Percentiles rank a stretch among this genome's conserved stretches.
phyloP scores from a whole-genome alignment of 2,888 invertebrate genomes.

The Andrena hattorfiana region DNA sequence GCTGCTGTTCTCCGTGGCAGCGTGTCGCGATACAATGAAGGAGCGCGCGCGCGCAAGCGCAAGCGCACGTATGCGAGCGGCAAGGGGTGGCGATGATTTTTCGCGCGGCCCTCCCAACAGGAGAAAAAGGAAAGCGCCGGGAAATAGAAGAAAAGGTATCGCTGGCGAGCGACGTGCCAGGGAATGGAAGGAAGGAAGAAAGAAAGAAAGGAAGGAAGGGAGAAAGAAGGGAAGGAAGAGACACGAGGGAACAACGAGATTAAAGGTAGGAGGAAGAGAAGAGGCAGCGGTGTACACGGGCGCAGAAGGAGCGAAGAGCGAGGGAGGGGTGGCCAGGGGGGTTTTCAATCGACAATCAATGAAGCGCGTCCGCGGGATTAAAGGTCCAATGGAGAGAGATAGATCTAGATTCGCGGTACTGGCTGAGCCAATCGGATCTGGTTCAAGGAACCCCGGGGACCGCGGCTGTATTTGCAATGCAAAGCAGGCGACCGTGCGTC shows the following conservation, averaged over 20 bases:
- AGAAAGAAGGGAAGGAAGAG: constrained; percentile 12
- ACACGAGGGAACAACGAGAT: constrained; percentile 32
- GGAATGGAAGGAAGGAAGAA: neutral
- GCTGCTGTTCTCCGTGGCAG: constrained; percentile 57
- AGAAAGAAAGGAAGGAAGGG: constrained; percentile 8
- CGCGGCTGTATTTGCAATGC: constrained; percentile 82
- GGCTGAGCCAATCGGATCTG: constrained; percentile 84
- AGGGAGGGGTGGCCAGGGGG: constrained; percentile 47
- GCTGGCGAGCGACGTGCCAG: neutral
- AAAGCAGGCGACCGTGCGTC: constrained; percentile 78
- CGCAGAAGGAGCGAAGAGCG: constrained; percentile 24
- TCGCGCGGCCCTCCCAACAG: constrained; percentile 32
- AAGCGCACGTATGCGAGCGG: constrained; percentile 23
- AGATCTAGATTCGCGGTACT: constrained; percentile 84
- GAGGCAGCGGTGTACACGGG: constrained; percentile 12
- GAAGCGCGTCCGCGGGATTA: constrained; percentile 81
- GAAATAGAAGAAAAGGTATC: constrained; percentile 15
- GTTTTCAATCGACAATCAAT: constrained; percentile 84
- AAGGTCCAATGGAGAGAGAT: constrained; percentile 82
- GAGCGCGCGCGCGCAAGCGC: constrained; percentile 72
- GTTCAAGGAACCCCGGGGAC: constrained; percentile 84
- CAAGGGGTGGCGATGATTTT: constrained; percentile 65
- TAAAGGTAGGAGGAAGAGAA: constrained; percentile 23
- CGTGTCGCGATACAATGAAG: constrained; percentile 60
- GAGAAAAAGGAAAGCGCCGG: constrained; percentile 44